Evolutionary conservation across 1,140 invertebrate genomes (phyloP).

Genomic region (Aphaenogaster floridana): DNA sequence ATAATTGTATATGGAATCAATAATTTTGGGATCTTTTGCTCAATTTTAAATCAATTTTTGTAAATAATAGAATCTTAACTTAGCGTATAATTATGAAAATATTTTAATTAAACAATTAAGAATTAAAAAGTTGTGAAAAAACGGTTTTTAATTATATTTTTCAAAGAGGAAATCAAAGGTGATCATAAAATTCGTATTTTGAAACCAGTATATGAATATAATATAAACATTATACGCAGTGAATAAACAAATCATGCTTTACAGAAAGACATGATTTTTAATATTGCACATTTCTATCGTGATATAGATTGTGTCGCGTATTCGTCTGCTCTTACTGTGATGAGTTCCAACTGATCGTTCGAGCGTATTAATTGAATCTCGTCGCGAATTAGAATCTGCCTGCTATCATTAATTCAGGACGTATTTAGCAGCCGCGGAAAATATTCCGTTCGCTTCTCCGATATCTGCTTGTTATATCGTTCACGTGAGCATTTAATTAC

Average conservation of each 20-base stretch:
- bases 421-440: conserved; percentile 30
- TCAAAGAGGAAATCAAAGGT: neutral
- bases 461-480: conserved; percentile 50
- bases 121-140: conserved; percentile 1
- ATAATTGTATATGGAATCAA: neutral
- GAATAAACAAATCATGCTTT: neutral
- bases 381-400: conserved; percentile 25
- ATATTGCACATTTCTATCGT: neutral
- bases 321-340: neutral
- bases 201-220: neutral
- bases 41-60: neutral
- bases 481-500: conserved; percentile 55
- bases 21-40: neutral
- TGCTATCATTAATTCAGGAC: conserved; percentile 35
- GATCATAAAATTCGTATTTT: neutral
- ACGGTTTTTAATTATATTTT: neutral
- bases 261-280: neutral
- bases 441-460: conserved; percentile 23
- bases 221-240: neutral
- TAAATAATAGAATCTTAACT: neutral
- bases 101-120: neutral
- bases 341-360: conserved; percentile 35
- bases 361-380: conserved; percentile 43
- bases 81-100: neutral
- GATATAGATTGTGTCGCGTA: neutral